Evolutionary conservation across 2,113 vertebrate species (phyloP).

Genomic region (Trematocara unimaculatum): DNA sequence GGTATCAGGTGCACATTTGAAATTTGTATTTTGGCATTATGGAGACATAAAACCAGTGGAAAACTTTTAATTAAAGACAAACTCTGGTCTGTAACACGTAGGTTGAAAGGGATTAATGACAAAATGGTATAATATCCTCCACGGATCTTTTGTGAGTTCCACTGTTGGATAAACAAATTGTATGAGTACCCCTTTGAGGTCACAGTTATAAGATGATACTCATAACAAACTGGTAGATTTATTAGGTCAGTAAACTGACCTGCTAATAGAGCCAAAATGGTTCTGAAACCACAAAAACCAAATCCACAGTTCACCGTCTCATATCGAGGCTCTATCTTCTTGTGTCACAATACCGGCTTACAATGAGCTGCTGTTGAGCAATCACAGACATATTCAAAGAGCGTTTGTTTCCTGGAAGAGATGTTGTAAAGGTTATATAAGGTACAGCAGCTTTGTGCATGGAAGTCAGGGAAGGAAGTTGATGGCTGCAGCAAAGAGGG

Average conservation of each 20-base stretch:
- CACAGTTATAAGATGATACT: not conserved
- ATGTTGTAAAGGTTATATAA: not conserved
- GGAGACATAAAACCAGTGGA: not conserved
- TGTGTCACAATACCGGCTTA: not conserved
- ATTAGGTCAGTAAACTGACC: not conserved
- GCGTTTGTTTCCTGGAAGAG: fast-evolving
- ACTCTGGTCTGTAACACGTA: fast-evolving
- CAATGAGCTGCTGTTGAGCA: not conserved
- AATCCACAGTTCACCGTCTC: not conserved
- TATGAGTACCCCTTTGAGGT: not conserved
- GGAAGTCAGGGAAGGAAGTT: not conserved
- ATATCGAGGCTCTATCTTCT: not conserved
- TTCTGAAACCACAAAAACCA: not conserved
- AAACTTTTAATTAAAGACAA: not conserved
- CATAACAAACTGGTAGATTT: not conserved
- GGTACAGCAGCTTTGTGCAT: not conserved
- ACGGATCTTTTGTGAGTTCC: not conserved
- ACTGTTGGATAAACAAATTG: not conserved
- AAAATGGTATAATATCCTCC: not conserved
- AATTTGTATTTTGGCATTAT: not conserved
- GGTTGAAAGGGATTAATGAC: not conserved
- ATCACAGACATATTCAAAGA: not conserved
- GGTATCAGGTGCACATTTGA: not conserved
- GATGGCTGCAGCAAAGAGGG: too few relatives aligned
- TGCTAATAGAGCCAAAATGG: not conserved